These are phyloP conservation scores for Eudasyphora cyanicolor DNA, from an alignment of 2,888 invertebrate genomes.

Conservation along the genomic window DNA sequence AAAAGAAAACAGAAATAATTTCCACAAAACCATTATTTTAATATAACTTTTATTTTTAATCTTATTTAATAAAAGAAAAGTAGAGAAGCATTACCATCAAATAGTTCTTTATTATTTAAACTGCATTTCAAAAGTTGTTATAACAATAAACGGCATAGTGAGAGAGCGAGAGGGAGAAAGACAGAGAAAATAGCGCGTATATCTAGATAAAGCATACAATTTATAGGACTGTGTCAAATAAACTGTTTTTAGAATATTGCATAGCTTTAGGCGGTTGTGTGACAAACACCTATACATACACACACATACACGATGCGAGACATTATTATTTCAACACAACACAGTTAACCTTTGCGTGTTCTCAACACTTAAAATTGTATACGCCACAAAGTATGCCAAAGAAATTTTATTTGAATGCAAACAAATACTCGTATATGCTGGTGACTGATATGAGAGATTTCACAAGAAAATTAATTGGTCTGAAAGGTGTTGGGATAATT, in stretches of 20 bases:
- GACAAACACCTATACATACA: too few relatives aligned
- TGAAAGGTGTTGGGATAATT: too few relatives aligned
- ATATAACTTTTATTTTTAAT: background rate
- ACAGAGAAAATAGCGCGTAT: too few relatives aligned
- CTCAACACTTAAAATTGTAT: slow-evolving; percentile 17
- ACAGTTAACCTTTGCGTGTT: slow-evolving; percentile 58
- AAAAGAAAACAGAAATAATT: too few relatives aligned
- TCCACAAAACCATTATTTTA: too few relatives aligned
- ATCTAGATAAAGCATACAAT: background rate
- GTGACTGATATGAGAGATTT: too few relatives aligned
- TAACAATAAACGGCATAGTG: too few relatives aligned
- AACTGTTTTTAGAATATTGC: slow-evolving; percentile 16
- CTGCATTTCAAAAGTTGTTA: background rate
- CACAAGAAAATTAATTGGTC: background rate
- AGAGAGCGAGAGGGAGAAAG: too few relatives aligned
- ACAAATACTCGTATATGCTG: background rate
- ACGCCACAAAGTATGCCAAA: slow-evolving; percentile 19
- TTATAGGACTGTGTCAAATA: background rate
- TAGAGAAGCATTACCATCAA: too few relatives aligned
- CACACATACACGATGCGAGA: too few relatives aligned
- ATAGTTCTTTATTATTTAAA: too few relatives aligned
- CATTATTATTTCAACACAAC: slow-evolving; percentile 6
- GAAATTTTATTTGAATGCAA: slow-evolving; percentile 8
- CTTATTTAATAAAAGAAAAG: background rate
- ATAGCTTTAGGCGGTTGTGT: slow-evolving; percentile 38